Evolutionary conservation across 2,888 invertebrate species (phyloP), one percentile per base, ranked within the genome.

Genomic region (Siphlonurus alternatus): DNA sequence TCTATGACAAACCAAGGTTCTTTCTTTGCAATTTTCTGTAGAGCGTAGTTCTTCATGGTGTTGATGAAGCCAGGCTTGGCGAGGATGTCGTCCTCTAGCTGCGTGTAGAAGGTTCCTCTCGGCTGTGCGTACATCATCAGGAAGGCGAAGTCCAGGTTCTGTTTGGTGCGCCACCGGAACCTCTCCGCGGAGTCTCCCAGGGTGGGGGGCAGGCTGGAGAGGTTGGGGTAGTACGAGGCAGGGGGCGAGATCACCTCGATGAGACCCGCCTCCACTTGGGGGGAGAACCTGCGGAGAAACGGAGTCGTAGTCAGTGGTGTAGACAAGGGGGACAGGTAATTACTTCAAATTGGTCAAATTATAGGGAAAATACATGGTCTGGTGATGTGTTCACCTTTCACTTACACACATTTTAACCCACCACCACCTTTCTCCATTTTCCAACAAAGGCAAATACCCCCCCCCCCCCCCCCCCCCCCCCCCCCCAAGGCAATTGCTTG

Each of bases 1-100:
- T 97, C 95, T 63, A 97, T 78, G 64, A 93, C 86, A 70, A 96
- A 86, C 96, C 97, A 98, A 23, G 86, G 82, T 23, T 88, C 79
- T 70, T 88, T 87, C 66, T 80, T 79, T 22, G 83, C 81, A 62
- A 87, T 87, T 74, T 88, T 88, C 72, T 88, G 86, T 7, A 87
- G 77, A 18, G 91, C 90, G 74, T 87, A 90, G 65, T 84, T 85
- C 74, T 89, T 88, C 87, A 93, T 91, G 65, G 88, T 88, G 63
- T 84, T 84, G 70, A 93, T 83, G 72, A 89, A 96, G 66, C 88
- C 84, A 1, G 85, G 83, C 73, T 91, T 93, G 0, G 94, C 89
- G 38, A 95, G 78, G 63, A 97, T 90, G 73, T 97, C 96, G 73
- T 97, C 96, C 76, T 97, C 96, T 7, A 97, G 78, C 81, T 96